Conservation (phyloP, 2,113 vertebrate genomes). For the Sinocyclocheilus maitianheensis region DNA sequence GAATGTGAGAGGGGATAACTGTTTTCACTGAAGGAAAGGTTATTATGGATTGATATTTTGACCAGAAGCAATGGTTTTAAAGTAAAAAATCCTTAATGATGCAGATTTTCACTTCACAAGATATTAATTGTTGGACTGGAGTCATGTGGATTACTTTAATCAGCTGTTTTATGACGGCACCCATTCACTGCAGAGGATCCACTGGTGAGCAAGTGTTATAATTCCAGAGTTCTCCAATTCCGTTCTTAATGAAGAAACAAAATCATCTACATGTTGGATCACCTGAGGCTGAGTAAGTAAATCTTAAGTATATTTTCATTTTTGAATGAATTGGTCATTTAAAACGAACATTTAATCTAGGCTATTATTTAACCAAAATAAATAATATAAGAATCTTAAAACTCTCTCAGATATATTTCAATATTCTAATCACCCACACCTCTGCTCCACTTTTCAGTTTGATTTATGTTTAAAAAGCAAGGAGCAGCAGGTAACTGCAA, state of each 20-base stretch:
- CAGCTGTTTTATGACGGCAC: not conserved
- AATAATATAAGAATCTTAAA: not conserved
- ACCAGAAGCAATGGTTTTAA: no score
- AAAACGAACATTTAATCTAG: not conserved
- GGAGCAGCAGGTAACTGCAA: not conserved
- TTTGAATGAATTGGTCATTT: not conserved
- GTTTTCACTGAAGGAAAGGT: no score
- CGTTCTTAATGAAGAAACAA: no score
- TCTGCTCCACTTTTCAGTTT: not conserved
- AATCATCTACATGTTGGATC: not conserved
- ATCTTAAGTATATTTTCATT: not conserved
- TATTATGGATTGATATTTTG: no score
- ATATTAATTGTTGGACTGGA: no score
- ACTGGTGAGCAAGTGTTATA: not conserved
- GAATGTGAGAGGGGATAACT: no score
- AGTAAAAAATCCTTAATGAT: no score
- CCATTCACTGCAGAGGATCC: not conserved
- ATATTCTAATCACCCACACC: not conserved
- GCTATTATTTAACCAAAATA: not conserved
- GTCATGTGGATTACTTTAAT: no score
- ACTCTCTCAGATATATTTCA: not conserved
- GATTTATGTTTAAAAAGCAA: conserved; percentile 10
- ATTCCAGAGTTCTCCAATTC: not conserved
- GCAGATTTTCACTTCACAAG: no score
- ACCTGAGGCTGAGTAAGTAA: not conserved